A percentile compares a stretch with the other conserved stretches of the same genome.
phyloP scores from a whole-genome alignment of 1,140 invertebrate genomes.

The Apis cerana region DNA sequence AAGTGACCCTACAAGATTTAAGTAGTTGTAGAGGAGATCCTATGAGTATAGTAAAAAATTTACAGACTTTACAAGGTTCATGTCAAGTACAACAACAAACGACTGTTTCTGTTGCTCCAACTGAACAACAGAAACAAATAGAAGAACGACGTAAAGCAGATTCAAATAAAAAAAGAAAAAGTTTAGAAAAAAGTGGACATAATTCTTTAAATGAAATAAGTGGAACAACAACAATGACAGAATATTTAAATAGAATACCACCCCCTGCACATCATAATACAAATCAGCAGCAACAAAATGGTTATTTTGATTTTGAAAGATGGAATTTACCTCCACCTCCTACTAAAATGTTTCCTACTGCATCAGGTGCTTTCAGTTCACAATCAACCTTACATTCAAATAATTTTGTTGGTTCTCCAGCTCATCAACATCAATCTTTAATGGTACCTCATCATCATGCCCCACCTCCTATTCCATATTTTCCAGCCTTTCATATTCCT shows the following conservation, averaged over 20 bases:
- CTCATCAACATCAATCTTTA: conserved; percentile 84
- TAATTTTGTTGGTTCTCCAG: conserved; percentile 79
- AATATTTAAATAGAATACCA: conserved; percentile 85
- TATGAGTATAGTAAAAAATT: conserved; percentile 88
- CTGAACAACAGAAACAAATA: conserved; percentile 67
- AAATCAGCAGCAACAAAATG: conserved; percentile 83
- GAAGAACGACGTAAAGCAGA: conserved; percentile 71
- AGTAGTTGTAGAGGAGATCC: conserved; percentile 87
- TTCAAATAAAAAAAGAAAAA: conserved; percentile 73
- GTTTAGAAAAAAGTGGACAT: conserved; percentile 74
- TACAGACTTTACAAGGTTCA: conserved; percentile 84
- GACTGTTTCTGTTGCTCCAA: conserved; percentile 16
- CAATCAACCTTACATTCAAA: conserved; percentile 82
- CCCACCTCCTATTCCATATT: conserved; percentile 84
- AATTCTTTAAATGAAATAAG: conserved; percentile 80
- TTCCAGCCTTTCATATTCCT: conserved; percentile 85
- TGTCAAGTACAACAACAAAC: conserved; percentile 82
- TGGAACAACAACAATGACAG: conserved; percentile 80
- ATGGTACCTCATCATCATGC: conserved; percentile 85
- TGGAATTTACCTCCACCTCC: conserved; percentile 87
- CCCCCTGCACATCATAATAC: conserved; percentile 87
- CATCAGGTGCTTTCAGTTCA: conserved; percentile 80
- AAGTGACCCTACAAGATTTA: conserved; percentile 86
- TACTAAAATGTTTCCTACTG: conserved; percentile 84
- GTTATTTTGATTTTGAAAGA: conserved; percentile 88